Percentiles rank a stretch among this genome's conserved stretches.
Evolutionary conservation across 2,797 vertebrate species (phyloP).

Genomic region (Yasuhikotakia modesta): DNA sequence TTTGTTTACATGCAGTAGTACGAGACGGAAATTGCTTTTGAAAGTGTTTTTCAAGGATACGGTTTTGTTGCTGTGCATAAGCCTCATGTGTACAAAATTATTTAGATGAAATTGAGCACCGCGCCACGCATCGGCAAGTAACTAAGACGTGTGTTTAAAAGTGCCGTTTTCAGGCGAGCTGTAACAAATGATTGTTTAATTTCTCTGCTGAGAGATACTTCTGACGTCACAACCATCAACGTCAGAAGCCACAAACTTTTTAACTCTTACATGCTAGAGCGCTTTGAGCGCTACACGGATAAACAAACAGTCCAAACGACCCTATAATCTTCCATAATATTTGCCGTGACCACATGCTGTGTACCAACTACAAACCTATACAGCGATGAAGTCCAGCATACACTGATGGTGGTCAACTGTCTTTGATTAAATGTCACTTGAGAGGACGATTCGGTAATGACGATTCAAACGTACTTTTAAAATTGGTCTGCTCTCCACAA

Average conservation of each 20-base stretch:
- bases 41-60: slow-evolving; percentile 78
- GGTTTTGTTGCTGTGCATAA: slow-evolving; percentile 83
- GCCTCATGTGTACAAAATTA: slow-evolving; percentile 84
- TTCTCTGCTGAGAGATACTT: slow-evolving; percentile 66
- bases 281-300: slow-evolving; percentile 61
- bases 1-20: slow-evolving; percentile 82
- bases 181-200: slow-evolving; percentile 82
- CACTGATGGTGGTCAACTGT: slow-evolving; percentile 63
- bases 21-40: slow-evolving; percentile 78
- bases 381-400: slow-evolving; percentile 16
- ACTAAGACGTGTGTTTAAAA: slow-evolving; percentile 82
- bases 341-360: slow-evolving; percentile 36
- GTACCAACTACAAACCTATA: slow-evolving; percentile 10
- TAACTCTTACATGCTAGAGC: slow-evolving; percentile 64
- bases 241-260: slow-evolving; percentile 38
- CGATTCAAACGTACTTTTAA: slow-evolving; percentile 59
- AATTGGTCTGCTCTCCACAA: slow-evolving; percentile 58
- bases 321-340: slow-evolving; percentile 46
- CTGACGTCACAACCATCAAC: slow-evolving; percentile 51
- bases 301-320: slow-evolving; percentile 66
- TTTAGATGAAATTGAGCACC: slow-evolving; percentile 85
- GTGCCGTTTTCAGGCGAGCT: slow-evolving; percentile 72
- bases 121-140: slow-evolving; percentile 82
- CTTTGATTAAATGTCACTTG: slow-evolving; percentile 67
- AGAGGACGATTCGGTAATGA: slow-evolving; percentile 45